phyloP scores from a whole-genome alignment of 2,888 invertebrate species.

The Diaprepes abbreviatus region DNA sequence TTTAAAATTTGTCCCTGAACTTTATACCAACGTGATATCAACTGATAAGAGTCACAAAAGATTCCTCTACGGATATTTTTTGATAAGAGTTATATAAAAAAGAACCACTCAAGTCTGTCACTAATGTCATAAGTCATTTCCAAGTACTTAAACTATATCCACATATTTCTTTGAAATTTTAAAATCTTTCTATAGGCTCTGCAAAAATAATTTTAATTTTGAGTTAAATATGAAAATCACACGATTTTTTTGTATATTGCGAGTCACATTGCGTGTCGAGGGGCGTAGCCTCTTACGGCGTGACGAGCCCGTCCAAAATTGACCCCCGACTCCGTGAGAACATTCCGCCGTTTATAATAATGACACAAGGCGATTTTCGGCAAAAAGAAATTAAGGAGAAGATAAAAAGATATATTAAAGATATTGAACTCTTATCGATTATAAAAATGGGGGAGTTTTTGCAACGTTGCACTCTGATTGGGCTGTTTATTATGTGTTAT shows the following conservation, averaged over 20 bases:
- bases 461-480: no score
- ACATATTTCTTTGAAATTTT: no score
- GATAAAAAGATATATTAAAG: slow-evolving; percentile 30
- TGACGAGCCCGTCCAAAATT: slow-evolving; percentile 23
- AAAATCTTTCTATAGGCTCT: no score
- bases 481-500: no score
- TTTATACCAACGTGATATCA: no score
- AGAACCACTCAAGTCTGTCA: no score
- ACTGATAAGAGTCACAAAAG: no score
- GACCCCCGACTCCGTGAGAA: slow-evolving; percentile 39
- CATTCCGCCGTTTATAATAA: slow-evolving; percentile 29
- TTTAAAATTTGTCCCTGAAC: no score
- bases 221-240: not conserved
- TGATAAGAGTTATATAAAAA: no score
- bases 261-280: slow-evolving; percentile 28
- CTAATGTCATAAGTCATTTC: no score
- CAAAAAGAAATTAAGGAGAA: slow-evolving; percentile 35
- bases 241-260: not conserved
- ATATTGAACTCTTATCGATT: slow-evolving; percentile 21
- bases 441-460: slow-evolving; percentile 1
- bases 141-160: no score
- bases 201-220: not conserved
- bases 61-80: no score
- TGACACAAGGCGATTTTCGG: slow-evolving; percentile 31
- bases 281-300: slow-evolving; percentile 36